phyloP scores from a whole-genome alignment of 1,140 invertebrate species.

The Scaptomyza hsui region DNA sequence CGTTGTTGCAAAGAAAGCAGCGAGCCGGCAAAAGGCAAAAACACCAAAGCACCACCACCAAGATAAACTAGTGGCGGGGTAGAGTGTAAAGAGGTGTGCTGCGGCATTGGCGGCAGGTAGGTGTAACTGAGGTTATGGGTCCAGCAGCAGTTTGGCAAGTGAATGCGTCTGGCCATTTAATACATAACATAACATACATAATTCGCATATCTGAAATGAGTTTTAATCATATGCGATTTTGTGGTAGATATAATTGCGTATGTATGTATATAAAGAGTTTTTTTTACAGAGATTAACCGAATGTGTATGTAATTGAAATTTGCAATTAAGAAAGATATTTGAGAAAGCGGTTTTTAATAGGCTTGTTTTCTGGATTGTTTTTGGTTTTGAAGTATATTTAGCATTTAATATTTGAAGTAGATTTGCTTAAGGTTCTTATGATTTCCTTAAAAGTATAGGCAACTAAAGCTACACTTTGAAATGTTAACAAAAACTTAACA shows the following conservation, averaged over 20 bases:
- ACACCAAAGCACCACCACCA: slow-evolving; percentile 21
- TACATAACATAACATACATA: no score
- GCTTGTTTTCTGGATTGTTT: not conserved
- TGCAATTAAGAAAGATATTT: not conserved
- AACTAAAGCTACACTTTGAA: no score
- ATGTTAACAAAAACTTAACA: no score
- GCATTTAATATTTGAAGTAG: no score
- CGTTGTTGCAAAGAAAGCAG: slow-evolving; percentile 80
- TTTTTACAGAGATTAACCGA: slow-evolving; percentile 1
- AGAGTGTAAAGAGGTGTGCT: no score
- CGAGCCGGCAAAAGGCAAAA: slow-evolving; percentile 43
- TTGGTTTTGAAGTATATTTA: not conserved
- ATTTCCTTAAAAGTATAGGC: no score
- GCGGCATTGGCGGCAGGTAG: not conserved
- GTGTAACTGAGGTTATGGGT: slow-evolving; percentile 13
- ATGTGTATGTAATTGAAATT: not conserved
- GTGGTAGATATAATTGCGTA: not conserved
- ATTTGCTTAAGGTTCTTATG: no score
- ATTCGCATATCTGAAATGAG: slow-evolving; percentile 20
- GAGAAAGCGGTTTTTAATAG: not conserved
- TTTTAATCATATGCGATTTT: slow-evolving; percentile 7
- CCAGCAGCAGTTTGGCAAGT: slow-evolving; percentile 26
- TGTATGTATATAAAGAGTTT: slow-evolving; percentile 2
- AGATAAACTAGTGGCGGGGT: slow-evolving; percentile 2
- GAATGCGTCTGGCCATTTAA: slow-evolving; percentile 30